A percentile compares a stretch with the other conserved stretches of the same genome.
These are phyloP conservation scores for Drosophila littoralis DNA, from an alignment of 1,140 invertebrate species.

Conservation along the genomic window DNA sequence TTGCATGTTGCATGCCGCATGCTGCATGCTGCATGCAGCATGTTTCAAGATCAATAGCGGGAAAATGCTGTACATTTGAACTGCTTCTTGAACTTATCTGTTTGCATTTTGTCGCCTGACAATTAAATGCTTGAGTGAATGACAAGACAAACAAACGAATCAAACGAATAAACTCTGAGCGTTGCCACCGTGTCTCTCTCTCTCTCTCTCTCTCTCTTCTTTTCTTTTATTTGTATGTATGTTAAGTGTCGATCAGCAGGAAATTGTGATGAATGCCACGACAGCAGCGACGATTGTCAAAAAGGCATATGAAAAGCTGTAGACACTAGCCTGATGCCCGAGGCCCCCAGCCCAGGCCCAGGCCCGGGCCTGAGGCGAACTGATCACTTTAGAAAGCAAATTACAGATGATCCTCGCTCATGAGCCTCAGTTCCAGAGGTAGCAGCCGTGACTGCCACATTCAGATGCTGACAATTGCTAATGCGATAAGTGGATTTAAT, in stretches of 20 bases:
- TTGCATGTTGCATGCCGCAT: constrained; percentile 49
- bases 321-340: constrained; percentile 6
- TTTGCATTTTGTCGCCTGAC: constrained; percentile 78
- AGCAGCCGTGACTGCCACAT: constrained; percentile 48
- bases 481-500: constrained; percentile 62
- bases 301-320: constrained; percentile 47
- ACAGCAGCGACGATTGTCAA: constrained; percentile 38
- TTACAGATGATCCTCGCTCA: constrained; percentile 74
- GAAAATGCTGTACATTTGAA: constrained; percentile 64
- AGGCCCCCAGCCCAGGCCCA: not conserved
- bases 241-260: constrained; percentile 67
- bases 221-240: constrained; percentile 2
- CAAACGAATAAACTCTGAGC: constrained; percentile 23
- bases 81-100: constrained; percentile 58
- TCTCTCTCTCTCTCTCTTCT: not conserved
- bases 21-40: constrained; percentile 45
- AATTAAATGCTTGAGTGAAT: constrained; percentile 77
- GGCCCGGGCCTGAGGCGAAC: constrained; percentile 7
- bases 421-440: constrained; percentile 43
- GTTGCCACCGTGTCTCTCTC: constrained; percentile 13
- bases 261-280: constrained; percentile 59
- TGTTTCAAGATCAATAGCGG: constrained; percentile 58
- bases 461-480: constrained; percentile 62
- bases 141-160: constrained; percentile 67
- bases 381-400: constrained; percentile 74